These are phyloP conservation scores for Rhinophrynus dorsalis DNA, from an alignment of 2,797 vertebrate genomes.

Conservation along the genomic window DNA sequence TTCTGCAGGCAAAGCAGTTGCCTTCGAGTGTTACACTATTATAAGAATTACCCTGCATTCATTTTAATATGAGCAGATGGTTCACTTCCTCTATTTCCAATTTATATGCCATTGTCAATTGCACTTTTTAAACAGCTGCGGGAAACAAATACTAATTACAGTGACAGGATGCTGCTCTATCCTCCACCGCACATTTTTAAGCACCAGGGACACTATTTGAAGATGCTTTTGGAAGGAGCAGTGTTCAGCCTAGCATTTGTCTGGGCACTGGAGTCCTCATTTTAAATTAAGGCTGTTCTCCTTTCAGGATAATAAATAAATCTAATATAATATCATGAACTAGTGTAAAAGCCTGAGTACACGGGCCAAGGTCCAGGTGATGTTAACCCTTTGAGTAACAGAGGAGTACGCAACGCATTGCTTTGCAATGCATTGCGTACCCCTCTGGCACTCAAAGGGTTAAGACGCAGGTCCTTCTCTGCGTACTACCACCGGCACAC, in stretches of 20 bases:
- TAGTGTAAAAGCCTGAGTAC: too few relatives aligned
- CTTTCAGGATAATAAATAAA: neutral
- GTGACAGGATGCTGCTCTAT: conserved; percentile 10
- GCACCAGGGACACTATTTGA: neutral
- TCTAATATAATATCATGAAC: too few relatives aligned
- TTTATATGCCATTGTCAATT: conserved; percentile 37
- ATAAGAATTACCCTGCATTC: conserved; percentile 18
- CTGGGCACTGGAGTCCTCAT: neutral
- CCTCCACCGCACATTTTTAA: conserved; percentile 13
- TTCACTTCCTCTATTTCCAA: conserved; percentile 13
- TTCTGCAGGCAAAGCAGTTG: too few relatives aligned
- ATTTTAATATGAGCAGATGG: conserved; percentile 30
- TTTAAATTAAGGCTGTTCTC: neutral
- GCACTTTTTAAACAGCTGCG: conserved; percentile 30
- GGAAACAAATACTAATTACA: conserved; percentile 32
- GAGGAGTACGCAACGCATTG: too few relatives aligned
- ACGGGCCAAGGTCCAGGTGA: too few relatives aligned
- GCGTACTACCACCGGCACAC: too few relatives aligned
- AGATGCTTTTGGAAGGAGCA: neutral
- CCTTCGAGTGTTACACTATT: too few relatives aligned
- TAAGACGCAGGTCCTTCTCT: too few relatives aligned
- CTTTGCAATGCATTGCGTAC: too few relatives aligned
- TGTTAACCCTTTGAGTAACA: too few relatives aligned
- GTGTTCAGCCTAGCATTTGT: neutral
- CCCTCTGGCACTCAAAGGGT: too few relatives aligned